A percentile compares a stretch with the other conserved stretches of the same genome.
These are phyloP conservation scores for Eledone cirrhosa DNA, from an alignment of 2,888 invertebrate species.

Conservation along the genomic window DNA sequence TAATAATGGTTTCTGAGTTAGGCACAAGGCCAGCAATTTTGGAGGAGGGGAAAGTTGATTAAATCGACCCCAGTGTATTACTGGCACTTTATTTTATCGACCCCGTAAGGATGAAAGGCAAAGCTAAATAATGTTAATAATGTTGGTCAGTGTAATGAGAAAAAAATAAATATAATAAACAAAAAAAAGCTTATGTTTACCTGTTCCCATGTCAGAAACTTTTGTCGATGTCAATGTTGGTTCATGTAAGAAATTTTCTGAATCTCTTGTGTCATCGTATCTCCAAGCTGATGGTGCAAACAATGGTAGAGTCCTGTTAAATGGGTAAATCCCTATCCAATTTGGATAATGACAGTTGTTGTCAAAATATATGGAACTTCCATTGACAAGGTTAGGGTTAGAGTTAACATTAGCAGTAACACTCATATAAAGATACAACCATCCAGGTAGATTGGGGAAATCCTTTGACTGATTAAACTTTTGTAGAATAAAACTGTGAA, in stretches of 20 bases:
- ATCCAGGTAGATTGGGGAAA: slow-evolving; percentile 91
- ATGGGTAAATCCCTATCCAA: slow-evolving; percentile 77
- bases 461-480: slow-evolving; percentile 43
- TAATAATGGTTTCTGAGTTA: too few species aligned
- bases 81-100: too few species aligned
- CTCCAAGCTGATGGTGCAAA: slow-evolving; percentile 90
- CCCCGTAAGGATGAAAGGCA: too few species aligned
- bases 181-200: neutral
- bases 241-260: slow-evolving; percentile 90
- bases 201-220: neutral
- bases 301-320: slow-evolving; percentile 91
- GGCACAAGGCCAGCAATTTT: too few species aligned
- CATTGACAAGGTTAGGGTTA: slow-evolving; percentile 81
- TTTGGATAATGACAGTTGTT: slow-evolving; percentile 93
- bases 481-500: slow-evolving; percentile 66
- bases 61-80: too few species aligned
- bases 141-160: too few species aligned
- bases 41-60: too few species aligned
- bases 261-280: slow-evolving; percentile 73
- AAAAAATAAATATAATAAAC: too few species aligned
- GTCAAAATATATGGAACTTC: slow-evolving; percentile 91
- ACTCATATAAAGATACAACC: slow-evolving; percentile 96
- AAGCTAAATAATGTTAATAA: too few species aligned
- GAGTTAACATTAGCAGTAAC: slow-evolving; percentile 93
- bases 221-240: slow-evolving; percentile 89